Base-by-base conservation (phyloP, 2,888 invertebrate species). In the Amphipoea oculea region DNA sequence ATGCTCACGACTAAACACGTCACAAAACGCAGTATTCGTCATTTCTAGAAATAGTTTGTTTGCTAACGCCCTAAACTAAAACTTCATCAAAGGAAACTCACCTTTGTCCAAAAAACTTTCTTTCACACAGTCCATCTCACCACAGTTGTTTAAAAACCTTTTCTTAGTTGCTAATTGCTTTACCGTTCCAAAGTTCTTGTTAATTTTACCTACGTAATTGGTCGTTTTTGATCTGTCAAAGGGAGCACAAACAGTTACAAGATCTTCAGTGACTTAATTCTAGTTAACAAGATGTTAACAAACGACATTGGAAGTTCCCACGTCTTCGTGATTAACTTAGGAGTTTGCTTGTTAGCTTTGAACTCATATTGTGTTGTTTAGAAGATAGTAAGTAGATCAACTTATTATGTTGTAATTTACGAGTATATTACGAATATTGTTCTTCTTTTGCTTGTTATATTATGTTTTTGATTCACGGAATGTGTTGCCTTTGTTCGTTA, bases 221-320 rank as follows among this genome's bases (percentile, higher is more conserved):
- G 54, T 29, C 73, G 71, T 77, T 76, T 81, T 81, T 72, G 66
- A 73, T 70, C 42, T 67, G n/a, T 84, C 77, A 86, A 86, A 86
- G 75, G 69, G 23, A 40, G 65, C 7, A 78, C 72, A 86, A 80
- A 78, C 66, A 81, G 83, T 71, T 71, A 77, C 29, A 80, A 83
- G 74, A 79, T 75, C 76, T 69, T 73, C 66, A 74, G 29, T 84
- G 71, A 89, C 84, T 84, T 86, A 84, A 87, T 80, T 82, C 81
- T 78, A 72, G 84, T 86, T 86, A 86, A 87, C 89, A 87, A 87
- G 84, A 84, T 82, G 79, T 87, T 87, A 85, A 85, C 89, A 83
- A 82, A 88, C 79, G 71, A 89, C 82, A 81, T 85, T 82, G 40
- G 72, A 68, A 89, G 83, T 84, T 84, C 76, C 63, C 68, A 77